Base-by-base conservation (phyloP, 1,140 invertebrate genomes). In the Pseudomyrmex flavicornis region DNA sequence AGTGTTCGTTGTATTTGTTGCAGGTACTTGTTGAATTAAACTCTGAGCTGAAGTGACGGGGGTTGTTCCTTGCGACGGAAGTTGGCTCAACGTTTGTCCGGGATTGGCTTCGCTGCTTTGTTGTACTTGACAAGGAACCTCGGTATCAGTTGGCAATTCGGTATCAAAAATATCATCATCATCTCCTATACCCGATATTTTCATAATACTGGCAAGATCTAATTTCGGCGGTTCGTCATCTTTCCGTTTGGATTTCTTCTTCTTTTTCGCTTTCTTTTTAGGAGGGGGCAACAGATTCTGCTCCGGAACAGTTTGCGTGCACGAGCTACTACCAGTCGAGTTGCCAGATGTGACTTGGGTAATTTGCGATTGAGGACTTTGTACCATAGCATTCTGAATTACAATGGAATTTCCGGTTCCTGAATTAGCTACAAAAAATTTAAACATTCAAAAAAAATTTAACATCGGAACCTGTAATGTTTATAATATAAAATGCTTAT, bases 181-280 rank as follows among this genome's bases (percentile, higher is more conserved):
- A 26, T 95, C 95, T 22, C 94, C 94, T 26, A 95, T 94, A 82
- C 95, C 95, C 2, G 95, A 95, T 76, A 95, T 94, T 87, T 95
- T 95, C 92, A 95, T 95, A 20, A 95, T 94, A 89, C 94, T 95
- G 48, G 95, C 95, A 68, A 95, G 91, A 88, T 95, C 95, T 20
- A 95, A 85, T 73, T 94, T 93, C 3, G 94, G 93, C 63, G 93
- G 92, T 72, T 95, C 95, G 8, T 95, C 95, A 22, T 95, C 94
- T 88, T 95, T 95, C 73, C 95, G 95, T 87, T 95, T 95, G 5
- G 95, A 91, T 56, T 94, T 94, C 74, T 95, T 95, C 70, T 94
- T 94, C 61, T 93, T 94, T 77, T 93, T 94, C 4, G 93, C 93
- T 72, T 94, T 94, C 70, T 94, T 94, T 82, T 95, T 95, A 5